A percentile compares a stretch with the other conserved stretches of the same genome.
These are phyloP conservation scores for Lissonota sp. DNA, from an alignment of 2,888 invertebrate species.

Conservation along the genomic window DNA sequence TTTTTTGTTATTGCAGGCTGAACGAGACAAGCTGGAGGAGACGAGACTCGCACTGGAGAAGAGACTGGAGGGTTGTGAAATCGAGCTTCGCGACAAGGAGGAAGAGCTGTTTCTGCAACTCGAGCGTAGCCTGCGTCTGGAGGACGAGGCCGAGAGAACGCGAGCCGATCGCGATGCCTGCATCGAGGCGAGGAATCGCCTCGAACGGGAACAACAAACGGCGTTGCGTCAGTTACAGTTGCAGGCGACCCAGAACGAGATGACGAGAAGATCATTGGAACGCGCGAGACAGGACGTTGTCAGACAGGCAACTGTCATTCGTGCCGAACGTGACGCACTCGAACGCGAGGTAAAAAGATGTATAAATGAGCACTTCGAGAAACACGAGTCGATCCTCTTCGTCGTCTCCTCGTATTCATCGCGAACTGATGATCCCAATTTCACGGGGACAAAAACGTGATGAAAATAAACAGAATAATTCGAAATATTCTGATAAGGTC, in stretches of 20 bases:
- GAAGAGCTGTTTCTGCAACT: constrained; percentile 87
- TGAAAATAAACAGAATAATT: no score
- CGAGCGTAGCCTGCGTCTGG: constrained; percentile 86
- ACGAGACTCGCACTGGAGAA: constrained; percentile 85
- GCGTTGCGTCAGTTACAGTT: constrained; percentile 84
- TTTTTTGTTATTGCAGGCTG: constrained; percentile 83
- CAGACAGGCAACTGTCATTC: constrained; percentile 86
- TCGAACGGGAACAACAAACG: constrained; percentile 77
- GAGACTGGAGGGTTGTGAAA: constrained; percentile 85
- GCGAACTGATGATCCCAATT: constrained; percentile 6
- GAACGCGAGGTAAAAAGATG: constrained; percentile 85
- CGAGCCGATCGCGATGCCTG: constrained; percentile 77
- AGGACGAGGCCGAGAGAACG: constrained; percentile 83
- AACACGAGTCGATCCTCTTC: not conserved
- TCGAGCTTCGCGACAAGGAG: constrained; percentile 86
- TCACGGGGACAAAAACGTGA: not conserved
- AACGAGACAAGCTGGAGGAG: constrained; percentile 86
- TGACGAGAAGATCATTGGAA: constrained; percentile 85
- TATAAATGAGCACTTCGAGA: constrained; percentile 35
- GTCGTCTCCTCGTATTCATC: not conserved
- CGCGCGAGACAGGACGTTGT: constrained; percentile 86
- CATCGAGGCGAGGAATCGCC: constrained; percentile 75
- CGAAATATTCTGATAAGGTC: constrained; percentile 21
- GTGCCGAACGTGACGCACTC: constrained; percentile 85
- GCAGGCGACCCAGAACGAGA: constrained; percentile 86